Conservation (phyloP, 2,888 invertebrate genomes). For the Camponotus fellah region DNA sequence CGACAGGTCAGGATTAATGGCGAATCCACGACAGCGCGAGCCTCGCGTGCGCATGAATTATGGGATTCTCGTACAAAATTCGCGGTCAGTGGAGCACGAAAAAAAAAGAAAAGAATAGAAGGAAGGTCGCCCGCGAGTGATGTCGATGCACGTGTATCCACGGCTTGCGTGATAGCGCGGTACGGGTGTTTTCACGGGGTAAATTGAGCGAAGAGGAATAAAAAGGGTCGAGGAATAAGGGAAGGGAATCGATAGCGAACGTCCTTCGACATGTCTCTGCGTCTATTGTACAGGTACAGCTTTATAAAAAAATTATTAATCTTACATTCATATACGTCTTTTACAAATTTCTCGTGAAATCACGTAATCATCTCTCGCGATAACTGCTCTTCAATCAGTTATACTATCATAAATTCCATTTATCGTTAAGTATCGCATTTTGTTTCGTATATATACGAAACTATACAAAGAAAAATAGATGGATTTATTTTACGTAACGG, state of each 20-base stretch:
- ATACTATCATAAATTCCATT: background rate
- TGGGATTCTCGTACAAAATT: conserved; percentile 41
- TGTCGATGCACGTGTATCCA: conserved; percentile 27
- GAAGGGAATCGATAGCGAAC: conserved; percentile 23
- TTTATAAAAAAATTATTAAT: background rate
- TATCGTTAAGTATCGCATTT: background rate
- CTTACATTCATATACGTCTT: background rate
- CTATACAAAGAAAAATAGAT: background rate
- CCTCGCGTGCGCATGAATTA: conserved; percentile 43
- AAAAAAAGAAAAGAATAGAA: conserved; percentile 20
- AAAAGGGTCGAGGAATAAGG: background rate
- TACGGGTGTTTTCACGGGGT: conserved; percentile 39
- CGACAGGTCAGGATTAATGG: conserved; percentile 43
- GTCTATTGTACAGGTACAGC: background rate
- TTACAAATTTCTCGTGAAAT: background rate
- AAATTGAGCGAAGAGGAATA: conserved; percentile 6
- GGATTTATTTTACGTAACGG: conserved; percentile 4
- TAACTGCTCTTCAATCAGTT: background rate
- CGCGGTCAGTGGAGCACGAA: conserved; percentile 47
- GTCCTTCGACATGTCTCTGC: background rate
- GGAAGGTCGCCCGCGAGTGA: conserved; percentile 45
- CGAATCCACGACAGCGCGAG: conserved; percentile 1
- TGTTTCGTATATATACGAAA: background rate
- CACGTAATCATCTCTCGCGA: background rate
- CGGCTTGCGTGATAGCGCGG: conserved; percentile 31